Percentiles rank a stretch among this genome's conserved stretches.
phyloP scores from a whole-genome alignment of 1,140 invertebrate genomes.

The Hyposmocoma kahamanoa region DNA sequence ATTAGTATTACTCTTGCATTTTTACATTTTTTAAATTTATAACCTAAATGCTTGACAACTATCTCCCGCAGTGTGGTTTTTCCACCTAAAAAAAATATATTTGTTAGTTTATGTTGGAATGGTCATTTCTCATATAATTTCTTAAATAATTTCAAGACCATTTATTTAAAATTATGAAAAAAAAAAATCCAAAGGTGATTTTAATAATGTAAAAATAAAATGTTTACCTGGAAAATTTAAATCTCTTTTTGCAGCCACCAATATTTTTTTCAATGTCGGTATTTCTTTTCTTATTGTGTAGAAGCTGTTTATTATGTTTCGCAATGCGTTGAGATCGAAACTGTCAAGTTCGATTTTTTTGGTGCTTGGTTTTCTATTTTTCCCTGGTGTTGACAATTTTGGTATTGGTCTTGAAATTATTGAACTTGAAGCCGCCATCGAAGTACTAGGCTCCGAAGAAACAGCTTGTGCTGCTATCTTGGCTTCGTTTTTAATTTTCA shows the following conservation, averaged over 20 bases:
- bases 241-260: conserved; percentile 8
- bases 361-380: not conserved
- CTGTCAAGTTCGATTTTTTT: not conserved
- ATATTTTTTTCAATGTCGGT: conserved; percentile 12
- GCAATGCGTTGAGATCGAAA: not conserved
- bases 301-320: conserved; percentile 9
- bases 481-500: conserved; percentile 19
- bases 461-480: too few relatives aligned
- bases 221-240: too few relatives aligned
- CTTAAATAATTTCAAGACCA: too few relatives aligned
- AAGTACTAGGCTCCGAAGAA: too few relatives aligned
- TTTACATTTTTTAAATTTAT: conserved; percentile 22
- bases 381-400: not conserved
- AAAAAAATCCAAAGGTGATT: too few relatives aligned
- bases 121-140: too few relatives aligned
- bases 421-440: too few relatives aligned
- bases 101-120: too few relatives aligned
- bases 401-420: too few relatives aligned
- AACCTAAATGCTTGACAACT: conserved; percentile 12
- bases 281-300: conserved; percentile 7
- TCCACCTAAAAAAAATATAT: too few relatives aligned
- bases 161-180: too few relatives aligned
- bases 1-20: conserved; percentile 7
- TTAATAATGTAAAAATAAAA: too few relatives aligned
- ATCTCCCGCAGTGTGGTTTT: conserved; percentile 11